phyloP scores from a whole-genome alignment of 2,113 vertebrate species.

The Aramus guarauna region DNA sequence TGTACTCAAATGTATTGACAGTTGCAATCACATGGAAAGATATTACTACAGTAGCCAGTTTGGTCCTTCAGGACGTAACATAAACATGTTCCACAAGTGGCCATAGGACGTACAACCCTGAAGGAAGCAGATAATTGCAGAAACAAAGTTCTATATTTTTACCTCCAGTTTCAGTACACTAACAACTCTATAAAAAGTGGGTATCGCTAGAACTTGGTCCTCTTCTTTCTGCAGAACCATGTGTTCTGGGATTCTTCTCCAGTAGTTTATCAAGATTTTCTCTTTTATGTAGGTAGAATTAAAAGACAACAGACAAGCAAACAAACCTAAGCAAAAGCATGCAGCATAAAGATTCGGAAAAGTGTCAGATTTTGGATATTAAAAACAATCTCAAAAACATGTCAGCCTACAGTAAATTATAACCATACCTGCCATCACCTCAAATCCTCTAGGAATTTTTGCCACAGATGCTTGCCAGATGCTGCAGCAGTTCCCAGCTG shows the following conservation, averaged over 20 bases:
- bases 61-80: not conserved
- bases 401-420: not conserved
- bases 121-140: not conserved
- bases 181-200: not conserved
- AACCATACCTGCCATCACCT: not conserved
- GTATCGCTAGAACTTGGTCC: not conserved
- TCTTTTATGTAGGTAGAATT: not conserved
- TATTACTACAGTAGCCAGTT: not conserved
- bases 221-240: not conserved
- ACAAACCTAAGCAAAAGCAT: not conserved
- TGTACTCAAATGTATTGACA: not conserved
- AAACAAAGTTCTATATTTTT: not conserved
- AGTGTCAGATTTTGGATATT: not conserved
- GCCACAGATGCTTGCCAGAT: constrained; percentile 26
- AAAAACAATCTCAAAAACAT: not conserved
- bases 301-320: not conserved
- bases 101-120: not conserved
- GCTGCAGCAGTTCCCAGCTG: not conserved
- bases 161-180: not conserved
- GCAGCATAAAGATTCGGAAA: not conserved
- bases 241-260: not conserved
- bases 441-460: constrained; percentile 17
- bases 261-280: not conserved
- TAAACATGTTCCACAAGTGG: not conserved
- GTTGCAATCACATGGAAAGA: not conserved